A percentile compares a stretch with the other conserved stretches of the same genome.
These are phyloP conservation scores for Lycocerus yunnanus DNA, from an alignment of 2,888 invertebrate genomes.

Conservation along the genomic window DNA sequence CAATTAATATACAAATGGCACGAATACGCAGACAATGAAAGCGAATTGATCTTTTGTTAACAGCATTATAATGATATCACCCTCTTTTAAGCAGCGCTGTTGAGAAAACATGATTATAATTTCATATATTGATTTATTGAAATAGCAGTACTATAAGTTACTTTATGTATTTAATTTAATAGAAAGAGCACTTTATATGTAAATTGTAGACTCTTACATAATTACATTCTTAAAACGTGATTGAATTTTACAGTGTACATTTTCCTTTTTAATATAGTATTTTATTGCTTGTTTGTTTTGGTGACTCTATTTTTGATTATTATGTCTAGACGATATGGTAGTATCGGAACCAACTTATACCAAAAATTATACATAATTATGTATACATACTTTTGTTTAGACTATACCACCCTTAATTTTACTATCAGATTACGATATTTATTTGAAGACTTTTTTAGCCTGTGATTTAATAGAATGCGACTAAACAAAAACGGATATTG, in stretches of 20 bases:
- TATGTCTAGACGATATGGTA: constrained; percentile 23
- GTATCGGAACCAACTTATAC: constrained; percentile 5
- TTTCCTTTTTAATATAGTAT: constrained; percentile 7
- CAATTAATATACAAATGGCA: constrained; percentile 22
- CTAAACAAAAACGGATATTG: constrained; percentile 18
- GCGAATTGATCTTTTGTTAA: constrained; percentile 27
- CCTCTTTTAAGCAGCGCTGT: constrained; percentile 6
- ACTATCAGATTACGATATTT: constrained; percentile 14
- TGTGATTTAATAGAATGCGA: constrained; percentile 2
- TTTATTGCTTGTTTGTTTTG: constrained; percentile 26
- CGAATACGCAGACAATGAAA: constrained; percentile 20
- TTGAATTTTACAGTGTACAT: background rate
- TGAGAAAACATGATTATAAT: constrained; percentile 13
- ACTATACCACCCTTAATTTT: constrained; percentile 6
- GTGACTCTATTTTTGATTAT: constrained; percentile 14
- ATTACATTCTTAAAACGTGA: constrained; percentile 6
- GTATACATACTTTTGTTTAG: too few relatives aligned
- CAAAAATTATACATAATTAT: background rate
- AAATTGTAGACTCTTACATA: background rate
- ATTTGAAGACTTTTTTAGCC: constrained; percentile 5
- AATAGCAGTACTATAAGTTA: constrained; percentile 9
- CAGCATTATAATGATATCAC: constrained; percentile 19
- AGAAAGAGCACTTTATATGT: constrained; percentile 7
- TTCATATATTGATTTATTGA: constrained; percentile 15
- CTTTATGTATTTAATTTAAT: constrained; percentile 12